Evolutionary conservation across 1,140 invertebrate genomes (phyloP).

Genomic region (Drosophila paulistorum): DNA sequence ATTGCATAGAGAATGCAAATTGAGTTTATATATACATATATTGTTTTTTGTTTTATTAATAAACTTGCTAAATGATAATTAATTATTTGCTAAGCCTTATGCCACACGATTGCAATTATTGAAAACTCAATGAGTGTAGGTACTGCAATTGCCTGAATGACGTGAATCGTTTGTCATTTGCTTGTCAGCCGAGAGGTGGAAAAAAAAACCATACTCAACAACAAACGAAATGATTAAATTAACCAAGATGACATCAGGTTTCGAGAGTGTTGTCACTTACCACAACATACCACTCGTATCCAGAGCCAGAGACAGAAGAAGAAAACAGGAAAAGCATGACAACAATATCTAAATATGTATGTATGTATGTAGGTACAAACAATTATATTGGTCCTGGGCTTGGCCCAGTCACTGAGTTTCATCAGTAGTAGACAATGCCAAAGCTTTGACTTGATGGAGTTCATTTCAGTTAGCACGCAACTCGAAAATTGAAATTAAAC

Average conservation of each 20-base stretch:
- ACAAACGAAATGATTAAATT: conserved; percentile 3
- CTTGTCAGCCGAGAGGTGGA: neutral
- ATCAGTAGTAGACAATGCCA: conserved; percentile 53
- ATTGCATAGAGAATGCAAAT: neutral
- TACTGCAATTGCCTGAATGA: conserved; percentile 40
- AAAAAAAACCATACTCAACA: no score
- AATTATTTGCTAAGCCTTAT: neutral
- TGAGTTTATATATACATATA: neutral
- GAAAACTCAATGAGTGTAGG: conserved; percentile 8
- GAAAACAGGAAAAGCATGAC: conserved; percentile 28
- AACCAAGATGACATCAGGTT: conserved; percentile 49
- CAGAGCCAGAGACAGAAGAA: neutral
- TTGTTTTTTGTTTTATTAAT: neutral
- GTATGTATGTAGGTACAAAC: conserved; percentile 12
- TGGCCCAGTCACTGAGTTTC: conserved; percentile 28
- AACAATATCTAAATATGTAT: conserved; percentile 16
- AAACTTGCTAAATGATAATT: conserved; percentile 8
- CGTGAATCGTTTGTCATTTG: conserved; percentile 36
- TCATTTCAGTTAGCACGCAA: conserved; percentile 51
- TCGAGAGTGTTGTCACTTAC: conserved; percentile 31
- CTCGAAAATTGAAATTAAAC: conserved; percentile 40
- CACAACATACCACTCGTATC: neutral
- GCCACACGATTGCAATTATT: conserved; percentile 46
- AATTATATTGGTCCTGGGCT: conserved; percentile 57
- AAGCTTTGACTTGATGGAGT: conserved; percentile 17